Base-by-base conservation (phyloP, 92 coral and sea anemone genomes). In the Meandrina meandrites region DNA sequence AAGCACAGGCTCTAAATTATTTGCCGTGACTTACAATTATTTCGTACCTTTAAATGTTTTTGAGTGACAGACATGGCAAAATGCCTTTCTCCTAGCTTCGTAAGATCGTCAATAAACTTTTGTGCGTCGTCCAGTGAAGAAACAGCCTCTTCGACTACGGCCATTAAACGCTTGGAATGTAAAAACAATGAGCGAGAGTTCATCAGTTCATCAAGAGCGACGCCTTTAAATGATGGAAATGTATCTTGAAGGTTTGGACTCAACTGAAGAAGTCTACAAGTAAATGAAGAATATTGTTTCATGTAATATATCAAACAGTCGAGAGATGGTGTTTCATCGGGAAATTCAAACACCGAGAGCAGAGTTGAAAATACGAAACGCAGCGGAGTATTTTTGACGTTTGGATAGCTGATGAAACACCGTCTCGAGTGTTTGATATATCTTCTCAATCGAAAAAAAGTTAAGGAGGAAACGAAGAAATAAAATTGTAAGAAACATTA, bases 81-180 rank as follows among this genome's bases (percentile, higher is more conserved):
- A 66, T 94, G 97, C 54, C 94, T 79, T 40, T 74, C 89, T 19
- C 97, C 97, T 24, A 94, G 86, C 34, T 86, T 84, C 22, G 78
- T 86, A 37, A 94, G 79, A 79, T 87, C 79, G 37, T 81, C 68
- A n/a, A 81, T 80, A 16, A 90, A 81, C 35, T 81, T 81, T 37
- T 94, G 88, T 4, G 93, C 84, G 51, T 94, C 93, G 28, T 91
- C 88, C 8, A 94, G 64, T 24, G 94, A 79, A 58, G 88, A 73
- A 10, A 92, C 91, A 24, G 93, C 93, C 15, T 85, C 79, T 79
- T 87, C 90, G 11, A 94, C 62, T 2, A 93, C 93, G 21, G 69
- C 89, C 97, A 94, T 94, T 12, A 94, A 92, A 71, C 97, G 91
- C 68, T 90, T 82, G 15, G 93, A 92, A 69, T 94, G 97, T 19